Percentiles rank a stretch among this genome's conserved stretches.
Conservation (phyloP, 2,888 invertebrate genomes). For the Tholera decimalis region DNA sequence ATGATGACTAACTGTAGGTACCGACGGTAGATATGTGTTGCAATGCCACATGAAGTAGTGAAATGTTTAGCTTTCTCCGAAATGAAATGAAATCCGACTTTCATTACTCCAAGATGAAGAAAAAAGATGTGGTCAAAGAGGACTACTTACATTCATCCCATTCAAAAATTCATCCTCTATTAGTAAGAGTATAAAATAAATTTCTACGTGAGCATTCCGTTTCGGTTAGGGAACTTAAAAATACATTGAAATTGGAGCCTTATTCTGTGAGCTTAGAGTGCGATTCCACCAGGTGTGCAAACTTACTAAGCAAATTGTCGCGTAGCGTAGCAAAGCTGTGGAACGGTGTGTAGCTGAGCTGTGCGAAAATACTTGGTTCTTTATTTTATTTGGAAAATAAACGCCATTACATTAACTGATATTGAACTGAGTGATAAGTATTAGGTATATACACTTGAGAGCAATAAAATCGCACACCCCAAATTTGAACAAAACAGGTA, state of each 20-base stretch:
- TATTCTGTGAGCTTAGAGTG: conserved; percentile 16
- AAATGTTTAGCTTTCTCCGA: too few species aligned
- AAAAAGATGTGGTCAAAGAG: background rate
- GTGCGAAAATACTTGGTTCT: background rate
- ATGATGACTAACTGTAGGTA: too few species aligned
- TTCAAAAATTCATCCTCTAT: conserved; percentile 35
- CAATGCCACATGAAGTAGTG: too few species aligned
- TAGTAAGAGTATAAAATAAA: conserved; percentile 27
- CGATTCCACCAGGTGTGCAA: background rate
- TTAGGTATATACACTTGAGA: too few species aligned
- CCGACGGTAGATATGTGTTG: too few species aligned
- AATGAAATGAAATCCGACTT: too few species aligned
- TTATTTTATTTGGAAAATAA: too few species aligned
- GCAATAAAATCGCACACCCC: too few species aligned
- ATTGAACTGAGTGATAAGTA: too few species aligned
- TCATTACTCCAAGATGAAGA: background rate
- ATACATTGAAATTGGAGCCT: conserved; percentile 35
- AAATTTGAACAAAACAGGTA: too few species aligned
- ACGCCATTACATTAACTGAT: too few species aligned
- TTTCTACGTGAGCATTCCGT: conserved; percentile 11
- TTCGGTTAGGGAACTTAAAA: conserved; percentile 34
- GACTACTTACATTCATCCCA: conserved; percentile 11
- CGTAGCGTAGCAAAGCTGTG: background rate
- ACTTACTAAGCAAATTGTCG: background rate
- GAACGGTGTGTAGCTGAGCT: background rate